A percentile compares a stretch with the other conserved stretches of the same genome.
Conservation (phyloP, 2,888 invertebrate genomes). For the Pammene aurita region DNA sequence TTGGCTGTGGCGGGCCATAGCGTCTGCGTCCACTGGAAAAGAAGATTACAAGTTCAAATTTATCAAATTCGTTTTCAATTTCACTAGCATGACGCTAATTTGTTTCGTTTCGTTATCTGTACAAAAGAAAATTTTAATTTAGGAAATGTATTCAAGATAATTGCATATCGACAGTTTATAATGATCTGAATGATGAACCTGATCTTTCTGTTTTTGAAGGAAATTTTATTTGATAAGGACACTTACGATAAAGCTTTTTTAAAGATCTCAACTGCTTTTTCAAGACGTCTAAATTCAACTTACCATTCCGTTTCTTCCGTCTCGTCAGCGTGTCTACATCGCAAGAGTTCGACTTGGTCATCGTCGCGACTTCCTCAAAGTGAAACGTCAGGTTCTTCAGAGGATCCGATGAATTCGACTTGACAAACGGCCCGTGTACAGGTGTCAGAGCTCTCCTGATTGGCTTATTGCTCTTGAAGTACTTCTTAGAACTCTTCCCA, state of each 20-base stretch:
- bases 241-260: background rate
- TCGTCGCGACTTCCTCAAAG: constrained; percentile 84
- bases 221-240: too few relatives aligned
- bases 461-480: constrained; percentile 73
- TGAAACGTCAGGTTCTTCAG: constrained; percentile 85
- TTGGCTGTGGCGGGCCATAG: constrained; percentile 80
- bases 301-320: constrained; percentile 72
- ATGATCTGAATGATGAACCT: too few relatives aligned
- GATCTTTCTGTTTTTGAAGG: too few relatives aligned
- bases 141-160: too few relatives aligned
- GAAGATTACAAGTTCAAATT: background rate
- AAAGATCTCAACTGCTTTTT: background rate
- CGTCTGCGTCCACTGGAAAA: constrained; percentile 72
- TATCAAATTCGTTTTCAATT: too few relatives aligned
- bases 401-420: constrained; percentile 86
- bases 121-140: too few relatives aligned
- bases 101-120: too few relatives aligned
- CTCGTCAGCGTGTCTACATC: constrained; percentile 85
- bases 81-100: too few relatives aligned
- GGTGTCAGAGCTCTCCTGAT: constrained; percentile 73
- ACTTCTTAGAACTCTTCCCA: constrained; percentile 75
- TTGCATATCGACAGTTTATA: too few relatives aligned
- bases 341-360: constrained; percentile 85
- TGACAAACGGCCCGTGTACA: constrained; percentile 83
- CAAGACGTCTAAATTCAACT: constrained; percentile 45